Conservation (phyloP, 1,140 invertebrate species). For the Pogonomyrmex californicus region DNA sequence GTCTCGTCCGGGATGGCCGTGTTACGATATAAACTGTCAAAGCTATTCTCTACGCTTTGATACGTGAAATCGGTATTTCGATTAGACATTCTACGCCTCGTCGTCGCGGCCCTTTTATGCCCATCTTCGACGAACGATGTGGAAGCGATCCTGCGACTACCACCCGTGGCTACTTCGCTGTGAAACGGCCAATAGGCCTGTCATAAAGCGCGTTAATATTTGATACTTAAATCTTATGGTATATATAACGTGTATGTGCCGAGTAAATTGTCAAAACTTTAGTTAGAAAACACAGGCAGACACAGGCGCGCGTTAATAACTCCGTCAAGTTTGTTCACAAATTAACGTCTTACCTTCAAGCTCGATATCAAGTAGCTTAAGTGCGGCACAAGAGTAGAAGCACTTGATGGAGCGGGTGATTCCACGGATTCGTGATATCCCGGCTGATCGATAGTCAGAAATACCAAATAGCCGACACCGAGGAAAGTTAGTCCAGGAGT, state of each 20-base stretch:
- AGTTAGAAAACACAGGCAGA: background rate
- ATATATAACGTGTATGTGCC: background rate
- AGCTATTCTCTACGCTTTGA: conserved; percentile 76
- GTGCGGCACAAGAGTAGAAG: conserved; percentile 90
- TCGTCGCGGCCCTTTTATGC: conserved; percentile 39
- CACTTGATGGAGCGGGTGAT: conserved; percentile 88
- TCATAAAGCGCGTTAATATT: conserved; percentile 58
- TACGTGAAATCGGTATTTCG: conserved; percentile 71
- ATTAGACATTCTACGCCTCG: conserved; percentile 68
- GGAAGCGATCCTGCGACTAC: conserved; percentile 76
- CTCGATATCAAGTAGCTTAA: conserved; percentile 90
- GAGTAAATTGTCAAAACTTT: conserved; percentile 45
- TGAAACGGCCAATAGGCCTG: conserved; percentile 87
- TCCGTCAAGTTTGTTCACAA: conserved; percentile 12
- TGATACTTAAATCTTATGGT: conserved; percentile 8
- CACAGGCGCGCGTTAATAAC: conserved; percentile 1
- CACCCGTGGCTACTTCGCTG: conserved; percentile 65
- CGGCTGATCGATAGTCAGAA: conserved; percentile 77
- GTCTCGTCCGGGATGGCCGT: conserved; percentile 83
- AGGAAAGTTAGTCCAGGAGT: conserved; percentile 65
- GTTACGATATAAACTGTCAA: conserved; percentile 78
- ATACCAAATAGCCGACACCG: conserved; percentile 57
- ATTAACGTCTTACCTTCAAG: conserved; percentile 89
- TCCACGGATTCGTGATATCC: conserved; percentile 83
- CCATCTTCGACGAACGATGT: conserved; percentile 60